Conservation (phyloP, 92 coral and sea anemone species). For the Montipora capitata region DNA sequence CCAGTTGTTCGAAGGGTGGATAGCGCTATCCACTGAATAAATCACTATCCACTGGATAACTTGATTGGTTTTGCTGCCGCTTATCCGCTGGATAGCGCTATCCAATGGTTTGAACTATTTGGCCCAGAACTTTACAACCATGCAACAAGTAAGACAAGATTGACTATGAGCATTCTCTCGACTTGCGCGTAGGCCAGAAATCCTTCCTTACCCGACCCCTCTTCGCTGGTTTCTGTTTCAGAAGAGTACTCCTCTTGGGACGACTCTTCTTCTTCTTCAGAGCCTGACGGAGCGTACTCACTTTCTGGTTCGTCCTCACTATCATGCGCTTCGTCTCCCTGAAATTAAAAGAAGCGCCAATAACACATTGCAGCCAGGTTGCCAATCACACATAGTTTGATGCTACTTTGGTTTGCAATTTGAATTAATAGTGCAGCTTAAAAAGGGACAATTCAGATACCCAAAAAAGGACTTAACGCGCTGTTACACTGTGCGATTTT, state of each 20-base stretch:
- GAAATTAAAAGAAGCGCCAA: neutral
- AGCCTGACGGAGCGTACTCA: slow-evolving; percentile 93
- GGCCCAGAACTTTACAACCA: no score
- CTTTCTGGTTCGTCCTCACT: slow-evolving; percentile 90
- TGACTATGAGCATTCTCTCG: no score
- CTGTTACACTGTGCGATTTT: neutral
- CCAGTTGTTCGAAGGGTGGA: no score
- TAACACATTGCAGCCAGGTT: no score
- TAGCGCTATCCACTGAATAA: no score
- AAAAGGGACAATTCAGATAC: no score
- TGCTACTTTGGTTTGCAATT: neutral
- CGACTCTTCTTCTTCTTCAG: slow-evolving; percentile 80
- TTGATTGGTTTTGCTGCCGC: no score
- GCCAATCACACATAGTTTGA: neutral
- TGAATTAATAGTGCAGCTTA: no score
- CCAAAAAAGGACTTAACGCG: neutral
- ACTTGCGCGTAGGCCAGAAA: neutral
- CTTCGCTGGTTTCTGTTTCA: slow-evolving; percentile 95
- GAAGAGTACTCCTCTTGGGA: slow-evolving; percentile 93
- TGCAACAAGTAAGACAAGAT: no score
- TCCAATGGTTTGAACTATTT: no score
- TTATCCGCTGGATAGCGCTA: no score
- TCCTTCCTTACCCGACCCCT: slow-evolving; percentile 83
- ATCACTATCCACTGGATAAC: no score
- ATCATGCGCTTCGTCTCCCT: slow-evolving; percentile 76